Conservation (phyloP, 64 coral and sea anemone genomes). For the Montipora capricornis region DNA sequence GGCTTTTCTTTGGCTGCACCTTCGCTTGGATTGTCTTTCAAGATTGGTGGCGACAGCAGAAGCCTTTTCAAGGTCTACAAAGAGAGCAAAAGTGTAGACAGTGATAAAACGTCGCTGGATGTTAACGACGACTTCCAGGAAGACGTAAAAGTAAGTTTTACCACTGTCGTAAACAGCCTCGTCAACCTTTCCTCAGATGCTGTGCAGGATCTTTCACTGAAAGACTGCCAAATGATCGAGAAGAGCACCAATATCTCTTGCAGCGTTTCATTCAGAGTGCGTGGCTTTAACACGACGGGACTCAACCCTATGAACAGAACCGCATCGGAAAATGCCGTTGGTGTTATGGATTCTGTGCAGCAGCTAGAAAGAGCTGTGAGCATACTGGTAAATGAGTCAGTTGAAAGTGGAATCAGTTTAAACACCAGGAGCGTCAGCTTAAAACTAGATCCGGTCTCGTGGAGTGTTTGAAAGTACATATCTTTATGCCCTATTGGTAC, state of each 20-base stretch:
- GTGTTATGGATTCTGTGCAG: conserved; percentile 37
- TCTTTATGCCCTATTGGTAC: conserved; percentile 21
- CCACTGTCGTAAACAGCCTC: background rate
- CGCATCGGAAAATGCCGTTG: conserved; percentile 20
- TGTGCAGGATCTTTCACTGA: background rate
- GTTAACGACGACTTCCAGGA: background rate
- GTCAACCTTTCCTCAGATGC: conserved; percentile 54
- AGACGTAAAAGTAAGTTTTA: conserved; percentile 17
- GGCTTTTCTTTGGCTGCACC: conserved; percentile 40
- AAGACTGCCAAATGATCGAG: conserved; percentile 10
- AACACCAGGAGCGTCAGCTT: background rate
- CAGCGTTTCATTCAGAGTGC: conserved; percentile 10
- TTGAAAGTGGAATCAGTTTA: background rate
- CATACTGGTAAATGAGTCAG: conserved; percentile 26
- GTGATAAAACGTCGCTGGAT: background rate
- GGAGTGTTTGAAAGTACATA: conserved; percentile 9
- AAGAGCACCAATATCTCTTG: background rate
- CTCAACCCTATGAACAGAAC: conserved; percentile 7
- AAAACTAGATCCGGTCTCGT: background rate
- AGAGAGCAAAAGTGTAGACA: background rate
- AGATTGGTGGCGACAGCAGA: background rate
- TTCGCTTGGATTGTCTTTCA: background rate
- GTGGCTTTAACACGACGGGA: conserved; percentile 1
- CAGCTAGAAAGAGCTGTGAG: conserved; percentile 1
- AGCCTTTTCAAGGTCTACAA: background rate